Conservation (phyloP, 2,888 invertebrate genomes). For the Siphlonurus alternatus region DNA sequence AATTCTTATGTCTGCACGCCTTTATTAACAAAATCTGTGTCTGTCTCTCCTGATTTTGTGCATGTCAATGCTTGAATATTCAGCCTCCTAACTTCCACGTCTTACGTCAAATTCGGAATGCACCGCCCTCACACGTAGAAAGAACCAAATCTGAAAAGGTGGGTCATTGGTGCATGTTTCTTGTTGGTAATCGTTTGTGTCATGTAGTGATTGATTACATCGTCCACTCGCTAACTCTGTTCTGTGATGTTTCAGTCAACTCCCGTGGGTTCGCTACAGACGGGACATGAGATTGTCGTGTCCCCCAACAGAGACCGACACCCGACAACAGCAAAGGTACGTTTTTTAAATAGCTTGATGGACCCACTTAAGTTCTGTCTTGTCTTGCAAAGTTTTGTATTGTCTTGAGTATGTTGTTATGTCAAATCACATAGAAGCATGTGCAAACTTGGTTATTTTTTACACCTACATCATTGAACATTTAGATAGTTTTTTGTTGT, state of each 20-base stretch:
- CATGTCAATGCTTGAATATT: slow-evolving; percentile 8
- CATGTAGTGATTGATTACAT: background rate
- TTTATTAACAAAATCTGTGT: no score
- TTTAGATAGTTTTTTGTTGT: no score
- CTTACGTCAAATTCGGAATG: slow-evolving; percentile 66
- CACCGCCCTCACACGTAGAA: slow-evolving; percentile 69
- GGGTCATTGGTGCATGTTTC: slow-evolving; percentile 27
- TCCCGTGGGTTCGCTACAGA: slow-evolving; percentile 81
- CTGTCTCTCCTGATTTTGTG: slow-evolving; percentile 16
- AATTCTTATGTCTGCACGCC: no score
- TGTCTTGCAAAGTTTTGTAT: no score
- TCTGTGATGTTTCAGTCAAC: slow-evolving; percentile 63
- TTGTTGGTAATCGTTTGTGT: background rate
- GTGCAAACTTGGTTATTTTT: background rate
- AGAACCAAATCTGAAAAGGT: slow-evolving; percentile 80
- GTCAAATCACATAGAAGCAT: background rate
- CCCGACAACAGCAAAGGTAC: slow-evolving; percentile 64
- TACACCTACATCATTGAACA: no score
- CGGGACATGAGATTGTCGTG: slow-evolving; percentile 77
- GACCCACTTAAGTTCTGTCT: background rate
- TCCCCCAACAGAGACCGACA: slow-evolving; percentile 81
- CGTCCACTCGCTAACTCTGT: no score
- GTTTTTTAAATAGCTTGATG: no score
- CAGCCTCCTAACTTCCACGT: slow-evolving; percentile 63
- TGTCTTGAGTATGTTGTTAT: no score